Base-by-base conservation (phyloP, 2,797 vertebrate genomes). In the Coilia nasus region DNA sequence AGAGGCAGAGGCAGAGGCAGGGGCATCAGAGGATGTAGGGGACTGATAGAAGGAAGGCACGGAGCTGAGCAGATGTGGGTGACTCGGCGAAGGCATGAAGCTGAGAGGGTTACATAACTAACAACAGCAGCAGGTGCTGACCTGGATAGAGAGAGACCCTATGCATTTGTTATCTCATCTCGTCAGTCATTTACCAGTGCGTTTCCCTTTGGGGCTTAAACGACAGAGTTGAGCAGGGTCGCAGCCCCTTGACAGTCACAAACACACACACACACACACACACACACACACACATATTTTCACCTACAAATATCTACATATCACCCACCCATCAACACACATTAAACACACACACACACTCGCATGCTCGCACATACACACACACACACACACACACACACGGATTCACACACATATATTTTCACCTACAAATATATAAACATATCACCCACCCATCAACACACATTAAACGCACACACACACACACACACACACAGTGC, bases 101-200 rank as follows among this genome's bases (percentile, higher is more conserved):
- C 7, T 14, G 50, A 78, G 31, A 44, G 85, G 85, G 62, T 90
- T 90, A 90, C 78, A 46, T 81, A 88, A 88, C 83, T n/a, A 9
- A 7, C 50, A 54, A 7, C 50, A 57, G 75, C 12, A 83, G 67
- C 81, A 84, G 86, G 47, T 82, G 81, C 19, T 82, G 41, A 62
- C 84, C 80, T 67, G 71, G 62, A 44, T 88, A 81, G 82, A 44
- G 44, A 85, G 41, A 85, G 71, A 44, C 35, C 71, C 17, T 21
- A 25, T 46, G 46, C 82, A 64, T 89, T 88, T 88, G 83, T 87
- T 84, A 86, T 64, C 83, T 86, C 57, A 86, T 64, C 83, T 86
- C 57, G 35, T 78, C 35, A 78, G 15, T 41, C 78, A 85, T 50
- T 56, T 50, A 56, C 31, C 85, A 84, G 60, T 41, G 75, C 50